Conservation (phyloP, 37 sponge, comb jelly and placozoan species). For the Beroe forskalii region DNA sequence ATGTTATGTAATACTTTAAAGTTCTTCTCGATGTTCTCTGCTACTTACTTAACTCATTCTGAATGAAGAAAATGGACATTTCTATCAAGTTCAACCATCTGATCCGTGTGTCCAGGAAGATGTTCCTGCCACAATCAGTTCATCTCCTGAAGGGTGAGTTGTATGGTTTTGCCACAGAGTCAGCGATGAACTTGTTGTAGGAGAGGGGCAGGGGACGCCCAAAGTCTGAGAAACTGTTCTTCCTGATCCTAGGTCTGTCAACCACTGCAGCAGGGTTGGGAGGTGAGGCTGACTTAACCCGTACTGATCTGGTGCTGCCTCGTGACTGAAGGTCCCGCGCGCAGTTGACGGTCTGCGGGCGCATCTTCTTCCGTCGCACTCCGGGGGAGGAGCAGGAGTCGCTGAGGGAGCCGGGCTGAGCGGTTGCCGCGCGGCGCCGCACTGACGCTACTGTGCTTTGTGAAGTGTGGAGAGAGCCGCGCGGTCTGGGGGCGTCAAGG, state of each 20-base stretch:
- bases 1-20: too few relatives aligned
- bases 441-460: background rate
- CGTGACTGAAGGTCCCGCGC: background rate
- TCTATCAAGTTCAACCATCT: too few relatives aligned
- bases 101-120: too few relatives aligned
- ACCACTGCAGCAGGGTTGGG: background rate
- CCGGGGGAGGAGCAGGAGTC: background rate
- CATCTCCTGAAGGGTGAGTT: background rate
- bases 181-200: background rate
- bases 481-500: background rate
- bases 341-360: background rate
- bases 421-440: background rate
- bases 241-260: background rate
- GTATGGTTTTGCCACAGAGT: background rate
- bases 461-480: background rate
- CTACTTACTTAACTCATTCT: too few relatives aligned
- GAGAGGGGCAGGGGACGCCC: background rate
- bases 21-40: too few relatives aligned
- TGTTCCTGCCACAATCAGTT: too few relatives aligned
- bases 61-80: too few relatives aligned
- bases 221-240: background rate
- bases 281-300: background rate
- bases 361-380: background rate
- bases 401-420: background rate
- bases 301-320: background rate